Conservation (phyloP, 2,113 vertebrate genomes). For the Empidonax traillii region DNA sequence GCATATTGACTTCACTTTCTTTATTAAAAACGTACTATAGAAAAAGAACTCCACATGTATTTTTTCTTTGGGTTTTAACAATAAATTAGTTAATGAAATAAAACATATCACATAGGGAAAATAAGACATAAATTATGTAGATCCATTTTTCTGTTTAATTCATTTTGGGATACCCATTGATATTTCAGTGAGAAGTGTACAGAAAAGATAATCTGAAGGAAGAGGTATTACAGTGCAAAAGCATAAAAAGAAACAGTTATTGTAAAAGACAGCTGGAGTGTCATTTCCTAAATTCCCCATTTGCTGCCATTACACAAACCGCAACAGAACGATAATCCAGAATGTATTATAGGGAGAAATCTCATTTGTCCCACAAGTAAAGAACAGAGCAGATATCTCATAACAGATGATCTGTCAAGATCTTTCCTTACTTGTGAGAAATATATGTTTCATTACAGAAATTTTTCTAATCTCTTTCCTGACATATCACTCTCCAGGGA, state of each 20-base stretch:
- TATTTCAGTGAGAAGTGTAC: not conserved
- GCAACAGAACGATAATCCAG: constrained; percentile 18
- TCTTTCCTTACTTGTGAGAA: not conserved
- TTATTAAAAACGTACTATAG: not conserved
- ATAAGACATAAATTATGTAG: not conserved
- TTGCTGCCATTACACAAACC: not conserved
- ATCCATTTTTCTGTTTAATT: not conserved
- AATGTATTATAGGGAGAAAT: constrained; percentile 2
- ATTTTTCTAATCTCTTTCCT: not conserved
- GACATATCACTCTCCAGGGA: constrained; percentile 6
- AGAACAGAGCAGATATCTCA: not conserved
- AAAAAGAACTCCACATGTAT: not conserved
- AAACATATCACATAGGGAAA: not conserved
- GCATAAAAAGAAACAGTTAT: constrained; percentile 6
- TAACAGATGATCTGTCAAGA: constrained; percentile 11
- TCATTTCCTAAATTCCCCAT: constrained; percentile 33
- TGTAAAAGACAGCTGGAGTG: constrained; percentile 52
- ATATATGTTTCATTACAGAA: not conserved
- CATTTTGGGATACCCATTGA: not conserved
- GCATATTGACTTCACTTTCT: not conserved
- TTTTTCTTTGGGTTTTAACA: not conserved
- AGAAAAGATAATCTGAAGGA: constrained; percentile 10
- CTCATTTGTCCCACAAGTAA: not conserved
- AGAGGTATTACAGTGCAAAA: not conserved
- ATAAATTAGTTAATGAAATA: constrained; percentile 1